These are phyloP conservation scores for Dicrostonyx torquatus DNA, from an alignment of 2,797 vertebrate genomes.

Conservation along the genomic window DNA sequence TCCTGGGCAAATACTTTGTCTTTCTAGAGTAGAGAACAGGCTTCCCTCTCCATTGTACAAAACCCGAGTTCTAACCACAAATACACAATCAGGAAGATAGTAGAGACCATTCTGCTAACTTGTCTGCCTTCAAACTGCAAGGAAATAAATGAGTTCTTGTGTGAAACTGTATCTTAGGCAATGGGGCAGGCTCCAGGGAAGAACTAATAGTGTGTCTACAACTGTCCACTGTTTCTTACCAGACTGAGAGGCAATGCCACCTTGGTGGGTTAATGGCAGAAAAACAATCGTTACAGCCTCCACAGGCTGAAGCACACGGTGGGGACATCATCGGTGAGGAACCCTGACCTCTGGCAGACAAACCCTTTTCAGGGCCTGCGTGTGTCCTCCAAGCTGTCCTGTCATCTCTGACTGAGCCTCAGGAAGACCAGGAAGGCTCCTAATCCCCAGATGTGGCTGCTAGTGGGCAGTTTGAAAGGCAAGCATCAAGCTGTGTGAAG, in stretches of 20 bases:
- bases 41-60: neutral
- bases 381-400: too few relatives aligned
- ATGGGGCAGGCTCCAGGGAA: neutral
- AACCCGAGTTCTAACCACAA: neutral
- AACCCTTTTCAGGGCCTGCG: too few relatives aligned
- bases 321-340: too few relatives aligned
- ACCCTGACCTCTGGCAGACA: too few relatives aligned
- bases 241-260: neutral
- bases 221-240: neutral
- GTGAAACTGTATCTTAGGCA: neutral
- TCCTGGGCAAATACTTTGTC: neutral
- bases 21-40: neutral
- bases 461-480: neutral
- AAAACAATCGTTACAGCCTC: neutral
- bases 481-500: neutral
- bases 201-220: neutral
- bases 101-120: neutral
- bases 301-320: neutral
- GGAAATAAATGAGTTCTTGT: slow-evolving; percentile 25
- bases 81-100: slow-evolving; percentile 21
- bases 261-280: neutral
- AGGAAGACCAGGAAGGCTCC: neutral
- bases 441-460: neutral
- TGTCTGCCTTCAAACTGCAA: slow-evolving; percentile 4
- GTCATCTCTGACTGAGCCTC: neutral